Evolutionary conservation across 2,888 invertebrate species (phyloP).

Genomic region (Eucera pruinosa): DNA sequence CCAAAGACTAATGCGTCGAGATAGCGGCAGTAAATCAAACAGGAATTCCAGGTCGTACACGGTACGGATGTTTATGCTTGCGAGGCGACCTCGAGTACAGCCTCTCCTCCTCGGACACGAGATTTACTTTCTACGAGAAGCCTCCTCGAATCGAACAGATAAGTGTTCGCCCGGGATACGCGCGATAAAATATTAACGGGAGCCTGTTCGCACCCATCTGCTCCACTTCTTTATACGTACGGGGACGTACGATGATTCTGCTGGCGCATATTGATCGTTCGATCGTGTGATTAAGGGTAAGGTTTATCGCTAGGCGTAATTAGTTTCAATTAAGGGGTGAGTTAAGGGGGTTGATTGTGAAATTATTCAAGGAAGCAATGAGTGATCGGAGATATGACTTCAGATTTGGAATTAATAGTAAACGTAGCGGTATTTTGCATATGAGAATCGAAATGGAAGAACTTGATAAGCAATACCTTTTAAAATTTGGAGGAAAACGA

Average conservation of each 20-base stretch:
- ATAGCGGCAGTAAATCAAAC: slow-evolving; percentile 81
- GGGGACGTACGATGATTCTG: slow-evolving; percentile 20
- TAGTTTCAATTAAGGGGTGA: no score
- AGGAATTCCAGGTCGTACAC: slow-evolving; percentile 73
- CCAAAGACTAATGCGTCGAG: slow-evolving; percentile 80
- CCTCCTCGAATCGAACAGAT: slow-evolving; percentile 64
- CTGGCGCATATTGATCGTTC: slow-evolving; percentile 16
- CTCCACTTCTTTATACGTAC: slow-evolving; percentile 53
- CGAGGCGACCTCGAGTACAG: slow-evolving; percentile 64
- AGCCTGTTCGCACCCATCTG: slow-evolving; percentile 43
- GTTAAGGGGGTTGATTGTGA: no score
- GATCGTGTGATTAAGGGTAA: slow-evolving; percentile 21
- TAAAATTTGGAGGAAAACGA: no score
- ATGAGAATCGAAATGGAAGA: no score
- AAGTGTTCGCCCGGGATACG: slow-evolving; percentile 54
- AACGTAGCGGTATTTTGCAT: no score
- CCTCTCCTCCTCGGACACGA: slow-evolving; percentile 45
- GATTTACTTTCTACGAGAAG: slow-evolving; percentile 71
- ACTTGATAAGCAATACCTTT: no score
- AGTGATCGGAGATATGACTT: no score
- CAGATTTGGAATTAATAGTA: no score
- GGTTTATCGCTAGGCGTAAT: no score
- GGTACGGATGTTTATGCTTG: slow-evolving; percentile 73
- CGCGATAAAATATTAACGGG: slow-evolving; percentile 68
- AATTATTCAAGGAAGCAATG: no score